Conservation (phyloP, 2,797 vertebrate species). For the Hozukius guyotensis region DNA sequence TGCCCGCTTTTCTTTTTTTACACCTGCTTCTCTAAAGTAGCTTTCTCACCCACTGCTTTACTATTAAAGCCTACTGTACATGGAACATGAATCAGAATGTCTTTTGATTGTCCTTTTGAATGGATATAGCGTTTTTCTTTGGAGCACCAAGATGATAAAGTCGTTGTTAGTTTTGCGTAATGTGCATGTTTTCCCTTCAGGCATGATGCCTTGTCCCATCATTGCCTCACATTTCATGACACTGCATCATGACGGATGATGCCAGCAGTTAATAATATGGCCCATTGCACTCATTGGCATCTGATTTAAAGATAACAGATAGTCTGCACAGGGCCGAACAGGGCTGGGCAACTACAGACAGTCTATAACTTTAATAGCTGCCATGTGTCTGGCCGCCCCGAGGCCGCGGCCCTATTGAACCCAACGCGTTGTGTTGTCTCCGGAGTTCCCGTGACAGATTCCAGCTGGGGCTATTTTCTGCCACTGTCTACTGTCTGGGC, state of each 20-base stretch:
- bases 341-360: slow-evolving; percentile 29
- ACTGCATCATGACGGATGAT: slow-evolving; percentile 16
- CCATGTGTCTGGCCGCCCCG: slow-evolving; percentile 63
- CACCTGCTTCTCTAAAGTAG: slow-evolving; percentile 49
- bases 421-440: slow-evolving; percentile 60
- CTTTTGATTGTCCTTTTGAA: slow-evolving; percentile 1
- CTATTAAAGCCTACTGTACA: not conserved
- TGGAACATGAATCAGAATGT: not conserved
- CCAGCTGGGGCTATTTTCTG: slow-evolving; percentile 77
- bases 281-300: slow-evolving; percentile 36
- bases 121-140: not conserved
- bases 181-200: not conserved
- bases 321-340: slow-evolving; percentile 27
- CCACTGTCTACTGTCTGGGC: slow-evolving; percentile 72
- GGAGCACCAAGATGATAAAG: not conserved
- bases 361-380: slow-evolving; percentile 66
- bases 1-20: slow-evolving; percentile 48
- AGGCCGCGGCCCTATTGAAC: slow-evolving; percentile 63
- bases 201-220: not conserved
- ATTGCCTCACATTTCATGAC: slow-evolving; percentile 19
- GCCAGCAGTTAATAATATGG: slow-evolving; percentile 48
- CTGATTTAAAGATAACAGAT: slow-evolving; percentile 54
- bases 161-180: slow-evolving; percentile 7
- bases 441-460: slow-evolving; percentile 72
- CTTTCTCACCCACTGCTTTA: slow-evolving; percentile 13